Conservation (phyloP, 2,113 vertebrate genomes). For the Chaetorhynchus papuensis region DNA sequence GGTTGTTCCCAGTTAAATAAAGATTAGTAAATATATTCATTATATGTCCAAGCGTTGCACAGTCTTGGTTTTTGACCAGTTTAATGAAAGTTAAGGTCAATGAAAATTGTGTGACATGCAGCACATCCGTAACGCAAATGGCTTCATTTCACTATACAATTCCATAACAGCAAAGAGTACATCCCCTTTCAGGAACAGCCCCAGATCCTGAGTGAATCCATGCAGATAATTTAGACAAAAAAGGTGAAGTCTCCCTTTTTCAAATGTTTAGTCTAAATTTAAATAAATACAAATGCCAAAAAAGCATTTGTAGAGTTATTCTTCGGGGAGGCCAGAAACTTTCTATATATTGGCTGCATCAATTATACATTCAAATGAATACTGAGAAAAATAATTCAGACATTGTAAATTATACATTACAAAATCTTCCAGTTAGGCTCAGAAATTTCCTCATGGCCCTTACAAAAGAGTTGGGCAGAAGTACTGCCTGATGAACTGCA, state of each 20-base stretch:
- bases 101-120: not conserved
- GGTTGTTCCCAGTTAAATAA: not conserved
- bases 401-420: not conserved
- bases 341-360: not conserved
- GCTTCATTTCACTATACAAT: not conserved
- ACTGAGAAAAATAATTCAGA: not conserved
- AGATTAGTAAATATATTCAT: not conserved
- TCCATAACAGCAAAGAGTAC: not conserved
- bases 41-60: not conserved
- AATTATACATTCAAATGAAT: not conserved
- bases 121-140: not conserved
- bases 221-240: not conserved
- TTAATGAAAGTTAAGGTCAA: constrained; percentile 14
- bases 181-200: not conserved
- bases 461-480: not conserved
- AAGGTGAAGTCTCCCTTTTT: not conserved
- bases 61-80: not conserved
- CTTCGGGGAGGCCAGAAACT: not conserved
- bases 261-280: not conserved
- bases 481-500: not conserved
- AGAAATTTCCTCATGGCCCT: not conserved
- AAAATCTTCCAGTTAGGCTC: not conserved
- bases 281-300: not conserved
- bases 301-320: not conserved
- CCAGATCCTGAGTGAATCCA: not conserved